Percentiles rank a stretch among this genome's conserved stretches.
Conservation (phyloP, 2,797 vertebrate species). For the Aphelocoma californica region DNA sequence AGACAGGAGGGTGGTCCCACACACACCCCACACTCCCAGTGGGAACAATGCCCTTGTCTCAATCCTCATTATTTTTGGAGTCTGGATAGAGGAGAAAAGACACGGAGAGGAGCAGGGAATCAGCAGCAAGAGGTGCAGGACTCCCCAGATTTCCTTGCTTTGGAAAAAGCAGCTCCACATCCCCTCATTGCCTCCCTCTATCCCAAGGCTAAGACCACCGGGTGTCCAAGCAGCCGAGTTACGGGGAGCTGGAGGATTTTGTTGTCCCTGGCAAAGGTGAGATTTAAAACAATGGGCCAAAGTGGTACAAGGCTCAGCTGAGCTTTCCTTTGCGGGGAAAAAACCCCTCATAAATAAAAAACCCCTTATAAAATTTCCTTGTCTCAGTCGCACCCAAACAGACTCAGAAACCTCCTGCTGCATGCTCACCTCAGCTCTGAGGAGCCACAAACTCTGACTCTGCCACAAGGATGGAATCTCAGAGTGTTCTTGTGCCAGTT, state of each 20-base stretch:
- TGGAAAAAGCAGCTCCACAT: neutral
- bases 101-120: neutral
- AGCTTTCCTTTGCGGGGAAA: neutral
- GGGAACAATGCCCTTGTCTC: rapidly evolving
- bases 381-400: neutral
- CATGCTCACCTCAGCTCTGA: neutral
- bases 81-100: neutral
- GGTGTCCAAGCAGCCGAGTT: neutral
- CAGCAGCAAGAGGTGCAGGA: rapidly evolving
- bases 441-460: neutral
- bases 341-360: neutral
- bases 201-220: neutral
- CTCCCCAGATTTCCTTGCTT: neutral
- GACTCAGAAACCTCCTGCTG: neutral
- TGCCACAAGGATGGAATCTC: neutral
- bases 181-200: neutral
- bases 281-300: neutral
- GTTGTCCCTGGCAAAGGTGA: neutral
- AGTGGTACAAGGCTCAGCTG: neutral
- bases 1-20: neutral
- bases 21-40: neutral
- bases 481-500: neutral
- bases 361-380: neutral
- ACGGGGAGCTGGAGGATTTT: neutral
- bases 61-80: neutral